Percentiles rank a stretch among this genome's conserved stretches.
phyloP scores from a whole-genome alignment of 2,797 vertebrate species.

The Philypnodon macrostomus region DNA sequence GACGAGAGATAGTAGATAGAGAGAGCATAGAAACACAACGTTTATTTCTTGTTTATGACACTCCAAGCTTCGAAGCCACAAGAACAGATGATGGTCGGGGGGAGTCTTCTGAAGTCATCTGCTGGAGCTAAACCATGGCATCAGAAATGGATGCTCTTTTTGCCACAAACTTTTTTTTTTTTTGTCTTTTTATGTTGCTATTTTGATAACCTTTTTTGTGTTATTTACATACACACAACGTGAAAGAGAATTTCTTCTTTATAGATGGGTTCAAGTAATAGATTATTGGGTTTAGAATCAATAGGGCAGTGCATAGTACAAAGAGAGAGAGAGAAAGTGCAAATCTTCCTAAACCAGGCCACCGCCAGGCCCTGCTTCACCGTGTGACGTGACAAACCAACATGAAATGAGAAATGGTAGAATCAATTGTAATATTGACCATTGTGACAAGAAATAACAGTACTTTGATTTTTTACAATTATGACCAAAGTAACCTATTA shows the following conservation, averaged over 20 bases:
- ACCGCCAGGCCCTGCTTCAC: conserved; percentile 80
- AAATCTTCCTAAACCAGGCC: conserved; percentile 91
- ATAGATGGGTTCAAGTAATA: conserved; percentile 98
- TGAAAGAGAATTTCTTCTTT: conserved; percentile 82
- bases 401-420: conserved; percentile 44
- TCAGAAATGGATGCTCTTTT: conserved; percentile 77
- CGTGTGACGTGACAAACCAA: conserved; percentile 81
- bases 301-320: conserved; percentile 99
- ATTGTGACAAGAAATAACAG: conserved; percentile 86
- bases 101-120: conserved; percentile 85
- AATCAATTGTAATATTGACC: conserved; percentile 81
- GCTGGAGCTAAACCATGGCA: conserved; percentile 89
- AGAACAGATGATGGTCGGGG: conserved; percentile 87
- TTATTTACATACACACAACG: conserved; percentile 94
- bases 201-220: conserved; percentile 81
- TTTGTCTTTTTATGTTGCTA: conserved; percentile 66
- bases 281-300: conserved; percentile 98
- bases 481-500: conserved; percentile 70
- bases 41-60: conserved; percentile 96
- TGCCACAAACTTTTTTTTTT: conserved; percentile 75
- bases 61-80: conserved; percentile 94
- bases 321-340: conserved; percentile 99
- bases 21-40: conserved; percentile 98
- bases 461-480: conserved; percentile 83
- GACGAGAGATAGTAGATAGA: conserved; percentile 87